Evolutionary conservation across 2,113 vertebrate species (phyloP).

Genomic region (Hippocampus comes): DNA sequence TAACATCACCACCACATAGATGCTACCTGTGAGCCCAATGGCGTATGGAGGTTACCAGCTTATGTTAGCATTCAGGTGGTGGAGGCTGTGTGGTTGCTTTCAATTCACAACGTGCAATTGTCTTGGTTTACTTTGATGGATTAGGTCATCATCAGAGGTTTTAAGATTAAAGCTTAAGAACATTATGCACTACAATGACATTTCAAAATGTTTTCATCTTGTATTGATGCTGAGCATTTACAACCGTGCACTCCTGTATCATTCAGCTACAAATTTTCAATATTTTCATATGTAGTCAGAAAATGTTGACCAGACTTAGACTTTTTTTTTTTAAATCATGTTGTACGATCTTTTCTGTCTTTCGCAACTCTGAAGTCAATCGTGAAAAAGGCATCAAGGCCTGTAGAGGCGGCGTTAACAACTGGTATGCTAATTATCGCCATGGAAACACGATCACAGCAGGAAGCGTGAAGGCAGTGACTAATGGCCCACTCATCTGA

Average conservation of each 20-base stretch:
- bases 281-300: neutral
- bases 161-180: neutral
- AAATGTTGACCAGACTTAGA: neutral
- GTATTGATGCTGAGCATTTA: neutral
- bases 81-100: too few relatives aligned
- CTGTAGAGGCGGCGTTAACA: slow-evolving; percentile 52
- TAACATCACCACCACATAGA: too few relatives aligned
- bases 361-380: slow-evolving; percentile 44
- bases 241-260: neutral
- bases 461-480: slow-evolving; percentile 63
- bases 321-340: neutral
- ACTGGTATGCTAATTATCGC: slow-evolving; percentile 63
- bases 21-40: too few relatives aligned
- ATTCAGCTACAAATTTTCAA: neutral
- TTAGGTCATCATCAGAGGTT: neutral
- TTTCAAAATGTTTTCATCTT: neutral
- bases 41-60: too few relatives aligned
- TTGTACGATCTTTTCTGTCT: slow-evolving; percentile 3
- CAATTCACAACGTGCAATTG: too few relatives aligned
- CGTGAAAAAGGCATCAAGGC: slow-evolving; percentile 47
- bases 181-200: neutral
- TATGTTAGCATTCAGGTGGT: too few relatives aligned
- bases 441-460: slow-evolving; percentile 65
- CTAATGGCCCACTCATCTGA: slow-evolving; percentile 61
- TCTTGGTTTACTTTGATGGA: too few relatives aligned